phyloP scores from a whole-genome alignment of 1,140 invertebrate genomes.

The Harlomillsia oculata region DNA sequence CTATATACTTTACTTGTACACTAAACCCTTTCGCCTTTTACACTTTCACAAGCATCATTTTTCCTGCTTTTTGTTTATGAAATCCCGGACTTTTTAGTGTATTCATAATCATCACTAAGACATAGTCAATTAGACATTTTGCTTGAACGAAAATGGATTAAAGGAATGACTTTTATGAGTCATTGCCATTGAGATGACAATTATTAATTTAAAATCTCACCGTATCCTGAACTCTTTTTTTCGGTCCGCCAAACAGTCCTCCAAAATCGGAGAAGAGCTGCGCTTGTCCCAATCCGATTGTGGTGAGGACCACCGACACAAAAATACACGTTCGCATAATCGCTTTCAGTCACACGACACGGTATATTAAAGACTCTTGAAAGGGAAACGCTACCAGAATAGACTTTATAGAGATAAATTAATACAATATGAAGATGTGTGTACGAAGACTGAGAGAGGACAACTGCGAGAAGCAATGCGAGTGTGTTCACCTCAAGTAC shows the following conservation, averaged over 20 bases:
- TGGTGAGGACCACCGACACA: not conserved
- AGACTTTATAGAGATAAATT: not conserved
- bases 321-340: not conserved
- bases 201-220: slow-evolving; percentile 2
- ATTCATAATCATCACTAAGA: not conserved
- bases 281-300: slow-evolving; percentile 2
- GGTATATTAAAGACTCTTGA: not conserved
- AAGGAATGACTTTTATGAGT: no score
- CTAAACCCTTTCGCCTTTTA: no score
- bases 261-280: slow-evolving; percentile 33
- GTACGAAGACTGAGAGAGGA: slow-evolving; percentile 7
- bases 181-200: not conserved
- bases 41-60: not conserved
- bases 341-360: not conserved
- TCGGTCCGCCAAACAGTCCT: slow-evolving; percentile 20
- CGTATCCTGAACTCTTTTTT: slow-evolving; percentile 32
- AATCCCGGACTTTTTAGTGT: not conserved
- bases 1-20: no score
- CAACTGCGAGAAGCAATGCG: slow-evolving; percentile 17
- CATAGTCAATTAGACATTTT: not conserved
- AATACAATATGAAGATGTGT: not conserved
- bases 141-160: not conserved
- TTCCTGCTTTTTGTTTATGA: not conserved
- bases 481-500: slow-evolving; percentile 32
- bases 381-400: not conserved